Evolutionary conservation across 2,888 invertebrate species (phyloP), one percentile per base, ranked within the genome.

Genomic region (Synanthedon tipuliformis): DNA sequence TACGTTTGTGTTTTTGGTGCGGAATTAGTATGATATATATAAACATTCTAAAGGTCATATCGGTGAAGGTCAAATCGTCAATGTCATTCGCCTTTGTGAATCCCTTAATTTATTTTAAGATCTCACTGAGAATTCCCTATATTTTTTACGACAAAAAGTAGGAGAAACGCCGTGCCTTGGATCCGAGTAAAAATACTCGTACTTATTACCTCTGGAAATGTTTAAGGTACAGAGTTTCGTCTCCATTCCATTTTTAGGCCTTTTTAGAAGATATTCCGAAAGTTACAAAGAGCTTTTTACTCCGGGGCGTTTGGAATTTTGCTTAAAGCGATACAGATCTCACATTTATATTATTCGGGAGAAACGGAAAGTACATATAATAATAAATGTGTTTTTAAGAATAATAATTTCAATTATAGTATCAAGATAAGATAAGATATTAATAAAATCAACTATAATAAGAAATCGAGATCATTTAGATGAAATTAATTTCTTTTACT

Each of bases 191-290:
- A 71, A 66, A 59, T 71, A 66, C 67, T 69, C 64, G 63, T 69
- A 66, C 68, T 71, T 69, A 71, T 67, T 71, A 72, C 64, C 62
- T 60, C 56, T 58, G 57, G 63, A 61, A 63, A 69, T 68, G 71
- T 69, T 69, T 66, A 69, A 65, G 62, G 60, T 55, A 59, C 57
- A 53, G 66, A 63, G 57, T 67, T 63, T 63, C 60, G 57, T 66
- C 62, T 62, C 64, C 67, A 64, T 69, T 71, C 71, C 71, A 63
- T 62, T 59, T 59, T 67, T 67, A 63, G 65, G 65, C 62, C 57
- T 65, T 72, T 63, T 68, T 69, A 59, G 60, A 45, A 45, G 45
- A 45, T 45, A 15, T 45, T 45, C 13, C 15, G 45, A 15, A 45
- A 45, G 45, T 45, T 45, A 45, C 53, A 52, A 51, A 48, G 40